Conservation (phyloP, 2,797 vertebrate genomes). For the Hyperoplus lanceolatus region DNA sequence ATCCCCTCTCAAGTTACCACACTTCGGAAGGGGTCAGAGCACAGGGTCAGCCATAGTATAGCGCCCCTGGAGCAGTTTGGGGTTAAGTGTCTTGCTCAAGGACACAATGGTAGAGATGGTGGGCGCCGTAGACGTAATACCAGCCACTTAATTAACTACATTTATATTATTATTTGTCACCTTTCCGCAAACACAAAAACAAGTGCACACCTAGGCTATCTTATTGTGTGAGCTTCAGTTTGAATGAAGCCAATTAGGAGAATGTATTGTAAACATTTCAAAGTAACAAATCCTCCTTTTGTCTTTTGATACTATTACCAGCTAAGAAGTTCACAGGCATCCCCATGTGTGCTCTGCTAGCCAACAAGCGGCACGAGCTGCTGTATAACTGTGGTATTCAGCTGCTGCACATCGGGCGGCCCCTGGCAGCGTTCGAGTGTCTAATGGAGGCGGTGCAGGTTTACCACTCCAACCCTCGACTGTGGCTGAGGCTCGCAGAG, state of each 20-base stretch:
- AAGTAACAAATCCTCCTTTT: not conserved
- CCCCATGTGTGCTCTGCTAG: constrained; percentile 95
- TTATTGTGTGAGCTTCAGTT: not conserved
- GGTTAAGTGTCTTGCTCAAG: too few relatives aligned
- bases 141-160: not conserved
- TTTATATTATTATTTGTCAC: not conserved
- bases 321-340: constrained; percentile 94
- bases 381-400: constrained; percentile 98
- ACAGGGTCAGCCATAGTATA: too few relatives aligned
- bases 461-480: constrained; percentile 96
- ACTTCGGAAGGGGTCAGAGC: too few relatives aligned
- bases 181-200: not conserved
- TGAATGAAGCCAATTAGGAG: not conserved
- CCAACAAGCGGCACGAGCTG: constrained; percentile 97
- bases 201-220: not conserved
- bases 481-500: constrained; percentile 96
- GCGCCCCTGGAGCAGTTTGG: too few relatives aligned
- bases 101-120: too few relatives aligned
- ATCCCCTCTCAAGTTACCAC: too few relatives aligned
- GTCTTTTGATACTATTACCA: constrained; percentile 52
- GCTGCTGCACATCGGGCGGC: constrained; percentile 94
- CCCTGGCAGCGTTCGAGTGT: constrained; percentile 97
- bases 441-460: constrained; percentile 97
- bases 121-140: too few relatives aligned
- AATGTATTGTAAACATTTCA: not conserved